Conservation (phyloP, 2,113 vertebrate species). For the Oceanites oceanicus region DNA sequence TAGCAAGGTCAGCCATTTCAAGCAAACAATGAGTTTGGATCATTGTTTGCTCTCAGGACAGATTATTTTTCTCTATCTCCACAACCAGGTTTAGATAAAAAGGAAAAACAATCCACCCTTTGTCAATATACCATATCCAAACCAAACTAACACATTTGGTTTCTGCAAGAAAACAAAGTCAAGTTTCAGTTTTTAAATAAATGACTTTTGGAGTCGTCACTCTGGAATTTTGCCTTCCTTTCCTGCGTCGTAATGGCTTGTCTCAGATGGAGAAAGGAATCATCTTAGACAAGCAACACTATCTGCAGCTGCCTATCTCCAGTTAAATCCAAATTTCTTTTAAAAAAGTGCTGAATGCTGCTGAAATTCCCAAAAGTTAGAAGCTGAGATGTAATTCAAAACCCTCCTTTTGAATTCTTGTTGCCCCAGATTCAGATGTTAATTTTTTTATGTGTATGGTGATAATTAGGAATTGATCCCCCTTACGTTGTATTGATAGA, state of each 20-base stretch:
- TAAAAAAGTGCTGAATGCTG: not conserved
- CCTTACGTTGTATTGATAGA: not conserved
- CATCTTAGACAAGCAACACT: not conserved
- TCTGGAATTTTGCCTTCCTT: conserved; percentile 9
- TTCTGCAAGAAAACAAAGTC: conserved; percentile 31
- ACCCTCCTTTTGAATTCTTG: not conserved
- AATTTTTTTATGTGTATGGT: not conserved
- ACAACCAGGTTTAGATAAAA: not conserved
- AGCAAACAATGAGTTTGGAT: conserved; percentile 16
- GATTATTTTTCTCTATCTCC: conserved; percentile 41
- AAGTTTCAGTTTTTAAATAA: conserved; percentile 35
- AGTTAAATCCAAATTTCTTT: not conserved
- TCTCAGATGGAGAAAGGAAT: not conserved
- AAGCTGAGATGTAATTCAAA: not conserved
- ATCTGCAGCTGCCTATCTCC: not conserved
- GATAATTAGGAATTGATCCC: not conserved
- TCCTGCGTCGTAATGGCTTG: not conserved
- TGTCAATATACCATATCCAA: conserved; percentile 33
- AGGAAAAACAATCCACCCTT: conserved; percentile 37
- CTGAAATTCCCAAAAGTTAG: not conserved
- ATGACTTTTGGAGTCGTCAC: not conserved
- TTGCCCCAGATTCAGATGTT: not conserved
- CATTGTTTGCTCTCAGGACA: not conserved
- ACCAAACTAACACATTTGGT: conserved; percentile 18
- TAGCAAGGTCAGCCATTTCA: conserved; percentile 25